Evolutionary conservation across 2,797 vertebrate species (phyloP).

Genomic region (Enteromius mattozi): DNA sequence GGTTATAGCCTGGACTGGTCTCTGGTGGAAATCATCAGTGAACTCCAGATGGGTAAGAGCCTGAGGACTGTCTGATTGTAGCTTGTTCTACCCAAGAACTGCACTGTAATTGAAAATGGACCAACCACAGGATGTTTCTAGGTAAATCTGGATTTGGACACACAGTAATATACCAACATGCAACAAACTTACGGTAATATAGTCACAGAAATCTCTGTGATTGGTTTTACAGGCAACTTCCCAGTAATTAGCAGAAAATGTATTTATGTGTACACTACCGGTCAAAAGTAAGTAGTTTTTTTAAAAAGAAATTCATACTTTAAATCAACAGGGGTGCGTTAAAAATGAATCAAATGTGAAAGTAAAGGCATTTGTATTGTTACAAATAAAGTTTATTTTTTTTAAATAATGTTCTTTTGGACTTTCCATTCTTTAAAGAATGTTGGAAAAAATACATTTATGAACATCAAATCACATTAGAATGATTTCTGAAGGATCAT

Average conservation of each 20-base stretch:
- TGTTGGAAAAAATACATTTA: not conserved
- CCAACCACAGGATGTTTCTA: not conserved
- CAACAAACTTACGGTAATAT: not conserved
- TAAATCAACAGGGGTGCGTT: not conserved
- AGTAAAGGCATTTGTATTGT: not conserved
- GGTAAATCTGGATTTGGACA: not conserved
- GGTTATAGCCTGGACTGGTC: slow-evolving; percentile 97
- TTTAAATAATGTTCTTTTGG: not conserved
- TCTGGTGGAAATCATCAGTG: slow-evolving; percentile 91
- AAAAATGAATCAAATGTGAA: not conserved
- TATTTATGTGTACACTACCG: not conserved
- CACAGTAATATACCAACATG: not conserved
- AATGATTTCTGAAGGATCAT: not conserved
- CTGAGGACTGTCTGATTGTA: not conserved
- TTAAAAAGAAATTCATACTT: not conserved
- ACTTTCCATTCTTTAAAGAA: not conserved
- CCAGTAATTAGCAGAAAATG: not conserved
- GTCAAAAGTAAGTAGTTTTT: not conserved
- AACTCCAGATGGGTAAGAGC: slow-evolving; percentile 95
- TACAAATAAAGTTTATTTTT: not conserved
- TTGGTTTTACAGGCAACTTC: not conserved
- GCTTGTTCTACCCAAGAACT: not conserved
- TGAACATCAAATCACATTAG: not conserved
- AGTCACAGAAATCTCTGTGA: not conserved
- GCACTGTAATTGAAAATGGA: not conserved